phyloP scores from a whole-genome alignment of 2,888 invertebrate species.

The Uropetala carovei region DNA sequence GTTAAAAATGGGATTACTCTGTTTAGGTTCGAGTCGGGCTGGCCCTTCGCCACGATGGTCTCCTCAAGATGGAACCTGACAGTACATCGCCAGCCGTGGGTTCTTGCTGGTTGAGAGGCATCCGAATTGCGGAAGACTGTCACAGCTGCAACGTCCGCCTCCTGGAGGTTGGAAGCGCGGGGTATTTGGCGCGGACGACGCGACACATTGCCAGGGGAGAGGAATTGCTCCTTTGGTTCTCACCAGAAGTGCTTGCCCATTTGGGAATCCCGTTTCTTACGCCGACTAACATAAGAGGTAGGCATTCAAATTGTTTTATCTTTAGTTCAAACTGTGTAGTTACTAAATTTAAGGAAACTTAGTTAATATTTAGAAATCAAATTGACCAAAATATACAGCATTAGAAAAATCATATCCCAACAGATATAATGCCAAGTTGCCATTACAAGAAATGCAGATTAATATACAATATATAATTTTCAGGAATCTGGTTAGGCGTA shows the following conservation, averaged over 20 bases:
- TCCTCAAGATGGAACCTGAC: slow-evolving; percentile 37
- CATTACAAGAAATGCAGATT: no score
- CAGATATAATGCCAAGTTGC: no score
- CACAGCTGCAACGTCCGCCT: slow-evolving; percentile 81
- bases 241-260: slow-evolving; percentile 83
- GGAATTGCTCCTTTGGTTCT: slow-evolving; percentile 89
- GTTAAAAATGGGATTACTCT: no score
- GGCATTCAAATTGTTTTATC: slow-evolving; percentile 67
- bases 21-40: neutral
- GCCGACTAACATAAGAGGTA: slow-evolving; percentile 89
- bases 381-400: no score
- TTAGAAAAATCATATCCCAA: no score
- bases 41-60: neutral
- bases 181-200: slow-evolving; percentile 74
- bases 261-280: slow-evolving; percentile 88
- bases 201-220: slow-evolving; percentile 79
- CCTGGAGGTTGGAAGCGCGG: slow-evolving; percentile 71
- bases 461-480: no score
- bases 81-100: slow-evolving; percentile 66
- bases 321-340: neutral
- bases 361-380: neutral
- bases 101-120: slow-evolving; percentile 72
- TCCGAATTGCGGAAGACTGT: slow-evolving; percentile 81
- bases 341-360: neutral
- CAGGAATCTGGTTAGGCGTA: no score